These are phyloP conservation scores for Elephas maximus DNA, from an alignment of 2,113 vertebrate species.

Conservation along the genomic window DNA sequence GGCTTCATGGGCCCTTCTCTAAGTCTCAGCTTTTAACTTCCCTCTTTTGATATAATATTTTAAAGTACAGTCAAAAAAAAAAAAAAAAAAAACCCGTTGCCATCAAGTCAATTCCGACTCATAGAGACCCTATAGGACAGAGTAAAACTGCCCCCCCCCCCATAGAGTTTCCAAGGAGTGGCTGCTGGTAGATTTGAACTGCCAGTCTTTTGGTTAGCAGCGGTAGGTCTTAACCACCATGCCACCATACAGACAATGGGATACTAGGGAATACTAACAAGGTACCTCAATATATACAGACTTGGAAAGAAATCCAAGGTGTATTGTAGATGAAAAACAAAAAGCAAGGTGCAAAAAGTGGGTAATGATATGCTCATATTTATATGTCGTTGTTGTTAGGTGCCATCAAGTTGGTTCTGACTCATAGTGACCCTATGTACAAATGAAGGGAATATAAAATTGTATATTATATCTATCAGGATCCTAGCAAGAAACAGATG, in stretches of 20 bases:
- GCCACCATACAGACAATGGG: background rate
- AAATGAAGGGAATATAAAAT: background rate
- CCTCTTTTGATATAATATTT: background rate
- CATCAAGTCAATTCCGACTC: too few species aligned
- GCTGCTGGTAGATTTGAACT: too few species aligned
- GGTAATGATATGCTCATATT: background rate
- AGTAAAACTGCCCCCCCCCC: too few species aligned
- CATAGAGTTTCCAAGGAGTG: too few species aligned
- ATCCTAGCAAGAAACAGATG: background rate
- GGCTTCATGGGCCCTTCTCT: background rate
- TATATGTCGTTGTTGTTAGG: background rate
- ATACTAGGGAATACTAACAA: background rate
- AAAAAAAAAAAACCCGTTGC: too few species aligned
- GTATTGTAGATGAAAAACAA: background rate
- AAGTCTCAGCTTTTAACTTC: conserved; percentile 28
- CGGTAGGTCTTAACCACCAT: too few species aligned
- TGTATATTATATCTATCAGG: background rate
- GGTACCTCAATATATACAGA: background rate
- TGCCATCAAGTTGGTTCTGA: too few species aligned
- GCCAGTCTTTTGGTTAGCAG: too few species aligned
- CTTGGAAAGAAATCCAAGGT: background rate
- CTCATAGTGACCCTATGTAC: background rate
- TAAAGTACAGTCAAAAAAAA: background rate
- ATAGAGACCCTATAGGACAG: too few species aligned
- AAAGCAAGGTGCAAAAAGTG: background rate